Percentiles rank a stretch among this genome's conserved stretches.
Evolutionary conservation across 2,113 vertebrate species (phyloP).

Genomic region (Paramormyrops kingsleyae): DNA sequence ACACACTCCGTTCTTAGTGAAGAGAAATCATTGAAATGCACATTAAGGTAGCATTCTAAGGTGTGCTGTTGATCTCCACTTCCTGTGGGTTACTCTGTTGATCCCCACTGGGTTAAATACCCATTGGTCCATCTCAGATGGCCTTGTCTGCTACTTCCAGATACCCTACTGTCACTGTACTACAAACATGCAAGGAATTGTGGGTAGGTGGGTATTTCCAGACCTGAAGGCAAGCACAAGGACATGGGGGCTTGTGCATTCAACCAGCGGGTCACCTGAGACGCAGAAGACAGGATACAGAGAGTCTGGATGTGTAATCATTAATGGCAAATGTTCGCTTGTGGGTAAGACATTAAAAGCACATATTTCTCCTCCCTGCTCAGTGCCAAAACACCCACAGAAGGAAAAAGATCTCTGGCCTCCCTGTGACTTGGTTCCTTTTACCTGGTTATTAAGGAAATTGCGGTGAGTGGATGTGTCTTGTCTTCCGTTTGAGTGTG

Average conservation of each 20-base stretch:
- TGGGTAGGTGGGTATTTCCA: neutral
- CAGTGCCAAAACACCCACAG: neutral
- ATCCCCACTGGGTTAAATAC: neutral
- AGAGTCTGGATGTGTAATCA: constrained; percentile 44
- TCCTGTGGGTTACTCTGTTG: neutral
- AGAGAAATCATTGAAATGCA: neutral
- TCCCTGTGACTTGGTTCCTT: neutral
- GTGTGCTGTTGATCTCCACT: neutral
- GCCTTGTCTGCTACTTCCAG: neutral
- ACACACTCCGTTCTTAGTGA: neutral
- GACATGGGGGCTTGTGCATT: constrained; percentile 3
- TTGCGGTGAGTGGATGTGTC: neutral
- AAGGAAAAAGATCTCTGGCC: neutral
- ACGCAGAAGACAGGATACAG: constrained; percentile 18
- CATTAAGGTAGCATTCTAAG: neutral
- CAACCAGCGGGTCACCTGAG: constrained; percentile 13
- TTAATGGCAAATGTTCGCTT: constrained; percentile 46
- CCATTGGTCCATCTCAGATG: neutral
- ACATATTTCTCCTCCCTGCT: constrained; percentile 34
- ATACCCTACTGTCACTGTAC: neutral
- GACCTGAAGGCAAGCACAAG: neutral
- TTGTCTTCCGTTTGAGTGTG: neutral
- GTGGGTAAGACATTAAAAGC: constrained; percentile 52
- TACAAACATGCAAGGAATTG: neutral
- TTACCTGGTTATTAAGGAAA: neutral